These are phyloP conservation scores for Lasioglossum baleicum DNA, from an alignment of 1,140 invertebrate genomes.

Conservation along the genomic window DNA sequence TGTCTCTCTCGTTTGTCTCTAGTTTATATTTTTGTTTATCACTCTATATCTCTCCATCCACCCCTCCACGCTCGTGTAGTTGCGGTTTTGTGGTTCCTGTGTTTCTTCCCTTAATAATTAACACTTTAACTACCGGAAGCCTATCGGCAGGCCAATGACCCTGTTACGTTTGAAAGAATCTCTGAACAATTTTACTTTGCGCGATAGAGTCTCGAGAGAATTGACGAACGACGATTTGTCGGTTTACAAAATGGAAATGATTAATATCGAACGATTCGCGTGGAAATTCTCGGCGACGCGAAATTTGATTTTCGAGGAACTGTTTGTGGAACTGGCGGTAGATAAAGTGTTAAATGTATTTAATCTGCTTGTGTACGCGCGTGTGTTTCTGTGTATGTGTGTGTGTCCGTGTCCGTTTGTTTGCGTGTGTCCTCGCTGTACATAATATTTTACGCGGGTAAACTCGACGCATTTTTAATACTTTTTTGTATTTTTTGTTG, in stretches of 20 bases:
- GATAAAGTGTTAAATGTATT: too few relatives aligned
- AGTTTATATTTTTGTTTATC: conserved; percentile 2
- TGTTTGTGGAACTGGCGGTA: too few relatives aligned
- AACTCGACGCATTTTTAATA: conserved; percentile 10
- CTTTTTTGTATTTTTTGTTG: conserved; percentile 24
- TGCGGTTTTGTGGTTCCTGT: neutral
- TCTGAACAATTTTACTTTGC: too few relatives aligned
- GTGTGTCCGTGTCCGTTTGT: neutral
- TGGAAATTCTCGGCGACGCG: too few relatives aligned
- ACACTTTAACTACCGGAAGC: too few relatives aligned
- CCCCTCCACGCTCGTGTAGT: neutral
- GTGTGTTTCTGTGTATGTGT: neutral
- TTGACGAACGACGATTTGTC: too few relatives aligned
- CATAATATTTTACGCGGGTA: conserved; percentile 27
- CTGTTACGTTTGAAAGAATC: too few relatives aligned
- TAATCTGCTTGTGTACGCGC: neutral
- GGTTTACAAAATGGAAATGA: too few relatives aligned
- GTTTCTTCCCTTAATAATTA: neutral
- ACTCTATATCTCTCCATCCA: conserved; percentile 29
- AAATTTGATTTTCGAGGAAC: too few relatives aligned
- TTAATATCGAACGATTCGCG: too few relatives aligned
- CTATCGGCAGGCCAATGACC: too few relatives aligned
- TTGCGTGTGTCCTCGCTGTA: conserved; percentile 13
- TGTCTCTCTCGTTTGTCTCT: conserved; percentile 15
- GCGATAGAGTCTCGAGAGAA: too few relatives aligned